A percentile compares a stretch with the other conserved stretches of the same genome.
Conservation (phyloP, 2,888 invertebrate genomes). For the Aleiodes alternator region DNA sequence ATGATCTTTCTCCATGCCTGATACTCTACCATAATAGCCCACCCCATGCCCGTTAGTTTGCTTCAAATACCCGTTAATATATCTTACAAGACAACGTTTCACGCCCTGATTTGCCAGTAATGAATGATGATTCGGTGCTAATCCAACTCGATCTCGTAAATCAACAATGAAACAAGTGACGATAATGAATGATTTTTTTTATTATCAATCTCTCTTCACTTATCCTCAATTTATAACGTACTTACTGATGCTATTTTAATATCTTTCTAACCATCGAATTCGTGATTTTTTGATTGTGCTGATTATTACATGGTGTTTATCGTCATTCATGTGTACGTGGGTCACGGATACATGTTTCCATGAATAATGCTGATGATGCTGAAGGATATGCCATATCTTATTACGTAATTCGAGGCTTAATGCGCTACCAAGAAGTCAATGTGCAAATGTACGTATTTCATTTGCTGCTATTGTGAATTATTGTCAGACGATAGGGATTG, state of each 20-base stretch:
- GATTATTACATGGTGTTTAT: not conserved
- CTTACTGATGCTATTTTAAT: slow-evolving; percentile 3
- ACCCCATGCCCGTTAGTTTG: slow-evolving; percentile 37
- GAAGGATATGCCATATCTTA: slow-evolving; percentile 43
- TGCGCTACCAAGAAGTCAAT: slow-evolving; percentile 1
- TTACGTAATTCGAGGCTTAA: slow-evolving; percentile 54
- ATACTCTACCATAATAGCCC: slow-evolving; percentile 51
- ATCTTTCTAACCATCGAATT: not conserved
- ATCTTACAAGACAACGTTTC: slow-evolving; percentile 44
- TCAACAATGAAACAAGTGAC: not conserved
- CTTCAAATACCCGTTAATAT: slow-evolving; percentile 33
- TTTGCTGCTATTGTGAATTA: not conserved
- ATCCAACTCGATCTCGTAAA: slow-evolving; percentile 7
- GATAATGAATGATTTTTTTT: not conserved
- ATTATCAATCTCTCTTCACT: not conserved
- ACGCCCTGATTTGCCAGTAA: slow-evolving; percentile 52
- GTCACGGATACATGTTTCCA: not conserved
- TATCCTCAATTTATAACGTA: not conserved
- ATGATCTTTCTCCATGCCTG: slow-evolving; percentile 26
- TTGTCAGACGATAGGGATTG: not conserved
- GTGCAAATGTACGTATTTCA: slow-evolving; percentile 7
- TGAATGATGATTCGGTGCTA: slow-evolving; percentile 25
- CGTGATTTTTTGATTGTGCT: slow-evolving; percentile 10
- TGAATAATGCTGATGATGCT: slow-evolving; percentile 11
- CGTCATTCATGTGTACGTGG: not conserved